A percentile compares a stretch with the other conserved stretches of the same genome.
phyloP scores from a whole-genome alignment of 2,888 invertebrate species.

The Lordiphosa andalusiaca region DNA sequence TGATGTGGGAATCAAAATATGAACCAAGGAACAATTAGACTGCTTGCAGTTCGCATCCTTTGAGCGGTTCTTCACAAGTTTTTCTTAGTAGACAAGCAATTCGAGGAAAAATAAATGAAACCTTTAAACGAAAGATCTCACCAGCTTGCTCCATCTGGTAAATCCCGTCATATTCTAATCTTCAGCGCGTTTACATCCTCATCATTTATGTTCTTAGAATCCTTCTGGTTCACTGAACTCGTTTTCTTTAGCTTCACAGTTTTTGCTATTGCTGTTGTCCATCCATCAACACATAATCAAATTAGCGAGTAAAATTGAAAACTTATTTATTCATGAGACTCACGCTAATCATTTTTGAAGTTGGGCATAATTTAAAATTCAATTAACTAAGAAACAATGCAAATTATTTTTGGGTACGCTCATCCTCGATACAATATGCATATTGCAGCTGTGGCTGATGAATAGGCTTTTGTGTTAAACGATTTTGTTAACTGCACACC shows the following conservation, averaged over 20 bases:
- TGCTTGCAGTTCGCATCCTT: no score
- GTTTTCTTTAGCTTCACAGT: slow-evolving; percentile 11
- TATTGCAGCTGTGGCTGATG: slow-evolving; percentile 28
- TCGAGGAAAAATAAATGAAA: no score
- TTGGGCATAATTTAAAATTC: slow-evolving; percentile 66
- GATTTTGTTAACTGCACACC: slow-evolving; percentile 55
- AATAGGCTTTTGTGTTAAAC: slow-evolving; percentile 46
- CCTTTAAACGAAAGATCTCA: no score
- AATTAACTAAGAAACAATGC: slow-evolving; percentile 48
- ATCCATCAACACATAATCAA: slow-evolving; percentile 48
- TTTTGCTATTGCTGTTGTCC: neutral
- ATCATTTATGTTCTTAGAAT: slow-evolving; percentile 44
- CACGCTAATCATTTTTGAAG: slow-evolving; percentile 35
- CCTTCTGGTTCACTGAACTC: slow-evolving; percentile 45
- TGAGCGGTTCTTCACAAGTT: no score
- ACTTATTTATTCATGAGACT: slow-evolving; percentile 66
- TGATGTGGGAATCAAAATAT: no score
- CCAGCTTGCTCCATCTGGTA: no score
- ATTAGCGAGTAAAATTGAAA: slow-evolving; percentile 71
- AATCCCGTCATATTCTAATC: no score
- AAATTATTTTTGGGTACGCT: slow-evolving; percentile 3
- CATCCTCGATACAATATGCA: slow-evolving; percentile 13
- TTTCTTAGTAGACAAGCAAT: no score
- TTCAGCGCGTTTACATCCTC: no score
- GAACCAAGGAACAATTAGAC: no score